Evolutionary conservation across 2,888 invertebrate genomes (phyloP), one percentile per base, ranked within the genome.

Genomic region (Morinoia aosen): DNA sequence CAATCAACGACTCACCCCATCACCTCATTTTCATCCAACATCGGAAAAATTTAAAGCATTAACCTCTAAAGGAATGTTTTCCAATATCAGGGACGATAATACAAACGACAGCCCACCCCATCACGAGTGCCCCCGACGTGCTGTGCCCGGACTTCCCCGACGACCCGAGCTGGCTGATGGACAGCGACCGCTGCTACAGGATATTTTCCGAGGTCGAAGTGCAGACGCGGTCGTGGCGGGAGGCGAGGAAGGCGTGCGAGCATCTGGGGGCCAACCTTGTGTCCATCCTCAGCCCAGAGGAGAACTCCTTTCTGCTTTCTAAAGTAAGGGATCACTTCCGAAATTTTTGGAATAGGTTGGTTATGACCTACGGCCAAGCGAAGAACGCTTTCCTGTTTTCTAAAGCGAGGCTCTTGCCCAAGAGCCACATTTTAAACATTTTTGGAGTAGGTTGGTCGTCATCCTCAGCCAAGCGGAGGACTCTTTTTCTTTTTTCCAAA

Each of bases 271-370:
- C 95, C 11, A 95, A 96, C 64, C 88, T 96, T 91, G 95, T 56
- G 4, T 96, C 96, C 48, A 95, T 96, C n/a, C 64, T 88, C 48
- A 91, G 88, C 40, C 33, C 61, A 10, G 95, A 95, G 4, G 96
- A 96, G 40, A 96, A 96, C 91, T 95, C 95, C 61, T 96, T 95
- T 95, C 93, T 96, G 64, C 90, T 95, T 64, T 96, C 96, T n/a
- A 95, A 93, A 95, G 96, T 96, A 48, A 91, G 91, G 88, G 11
- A 19, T 88, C n/a, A 48, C 48, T 48, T 48, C 48, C 5, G 48
- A 5, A 4, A 4, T 25, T 39, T 11, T 88, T 14, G 4, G 39
- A n/a, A n/a, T 39, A 33, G 39, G 33, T 33, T 11, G 19, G 25
- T n/a, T 5, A 19, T 33, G 11, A 39, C 25, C 39, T 4, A 4